These are phyloP conservation scores for Spea hammondii DNA, from an alignment of 2,797 vertebrate species.

Conservation along the genomic window DNA sequence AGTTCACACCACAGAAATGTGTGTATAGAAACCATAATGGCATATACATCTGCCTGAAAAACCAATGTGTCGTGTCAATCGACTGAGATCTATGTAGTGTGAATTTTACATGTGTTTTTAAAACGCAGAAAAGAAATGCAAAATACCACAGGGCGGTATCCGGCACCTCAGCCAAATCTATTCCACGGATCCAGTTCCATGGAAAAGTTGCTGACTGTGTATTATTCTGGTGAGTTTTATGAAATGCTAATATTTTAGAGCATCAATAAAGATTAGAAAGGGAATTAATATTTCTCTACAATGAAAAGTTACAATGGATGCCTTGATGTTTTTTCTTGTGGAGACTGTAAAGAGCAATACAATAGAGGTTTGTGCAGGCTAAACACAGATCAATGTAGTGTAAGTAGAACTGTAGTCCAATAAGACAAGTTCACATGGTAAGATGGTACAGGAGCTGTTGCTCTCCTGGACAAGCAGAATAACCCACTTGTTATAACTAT, in stretches of 20 bases:
- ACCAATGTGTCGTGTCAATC: not conserved
- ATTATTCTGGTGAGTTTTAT: constrained; percentile 11
- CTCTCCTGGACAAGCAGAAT: no score
- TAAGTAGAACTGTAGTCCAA: no score
- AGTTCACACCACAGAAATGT: not conserved
- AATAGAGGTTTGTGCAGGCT: no score
- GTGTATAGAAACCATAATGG: not conserved
- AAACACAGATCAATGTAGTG: no score
- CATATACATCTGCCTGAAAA: not conserved
- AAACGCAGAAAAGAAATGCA: constrained; percentile 18
- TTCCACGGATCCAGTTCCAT: constrained; percentile 3
- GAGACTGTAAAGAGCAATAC: no score
- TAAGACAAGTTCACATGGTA: no score
- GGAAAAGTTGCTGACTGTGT: constrained; percentile 27
- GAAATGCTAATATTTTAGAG: constrained; percentile 1
- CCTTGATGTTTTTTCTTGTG: no score
- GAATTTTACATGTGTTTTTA: constrained; percentile 15
- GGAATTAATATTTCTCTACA: not conserved
- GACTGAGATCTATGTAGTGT: constrained; percentile 20
- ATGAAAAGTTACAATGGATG: no score
- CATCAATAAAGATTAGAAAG: constrained; percentile 21
- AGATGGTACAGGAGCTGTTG: no score
- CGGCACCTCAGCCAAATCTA: not conserved
- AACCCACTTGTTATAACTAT: no score
- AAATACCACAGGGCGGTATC: constrained; percentile 23